A percentile compares a stretch with the other conserved stretches of the same genome.
phyloP scores from a whole-genome alignment of 2,113 vertebrate genomes.

The Ctenomys sociabilis region DNA sequence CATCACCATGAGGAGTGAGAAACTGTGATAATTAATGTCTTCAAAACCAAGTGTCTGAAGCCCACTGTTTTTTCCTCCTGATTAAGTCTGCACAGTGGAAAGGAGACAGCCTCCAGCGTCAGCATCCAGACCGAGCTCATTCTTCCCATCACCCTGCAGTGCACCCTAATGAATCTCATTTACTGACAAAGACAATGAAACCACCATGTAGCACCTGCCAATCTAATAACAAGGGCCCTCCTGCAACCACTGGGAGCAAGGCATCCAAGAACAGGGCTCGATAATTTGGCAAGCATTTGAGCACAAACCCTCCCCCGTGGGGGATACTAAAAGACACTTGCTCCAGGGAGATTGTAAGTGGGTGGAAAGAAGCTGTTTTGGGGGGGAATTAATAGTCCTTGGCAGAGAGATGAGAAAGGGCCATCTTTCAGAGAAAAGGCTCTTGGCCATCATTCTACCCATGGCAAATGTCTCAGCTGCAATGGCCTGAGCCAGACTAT shows the following conservation, averaged over 20 bases:
- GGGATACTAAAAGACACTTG: neutral
- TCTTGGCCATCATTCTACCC: neutral
- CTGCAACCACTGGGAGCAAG: constrained; percentile 50
- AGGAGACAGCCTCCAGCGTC: neutral
- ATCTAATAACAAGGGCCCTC: constrained; percentile 38
- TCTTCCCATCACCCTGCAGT: neutral
- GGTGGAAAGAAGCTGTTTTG: neutral
- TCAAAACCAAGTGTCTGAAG: constrained; percentile 65
- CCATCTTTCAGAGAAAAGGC: constrained; percentile 9
- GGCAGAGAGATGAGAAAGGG: neutral
- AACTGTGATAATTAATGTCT: neutral
- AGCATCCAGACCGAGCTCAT: constrained; percentile 43
- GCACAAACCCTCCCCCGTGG: neutral
- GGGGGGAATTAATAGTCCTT: constrained; percentile 1
- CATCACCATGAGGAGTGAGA: neutral
- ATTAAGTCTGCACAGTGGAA: constrained; percentile 73
- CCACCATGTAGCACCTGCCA: constrained; percentile 50
- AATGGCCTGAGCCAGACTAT: constrained; percentile 4
- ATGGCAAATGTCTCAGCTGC: neutral
- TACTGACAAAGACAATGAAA: constrained; percentile 64
- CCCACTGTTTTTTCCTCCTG: constrained; percentile 64
- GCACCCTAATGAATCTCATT: constrained; percentile 57
- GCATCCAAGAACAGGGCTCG: constrained; percentile 2
- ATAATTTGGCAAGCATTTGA: constrained; percentile 52
- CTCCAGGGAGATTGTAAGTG: neutral